Percentiles rank a stretch among this genome's conserved stretches.
Conservation (phyloP, 37 sponge, comb jelly and placozoan species). For the Spongilla lacustris region DNA sequence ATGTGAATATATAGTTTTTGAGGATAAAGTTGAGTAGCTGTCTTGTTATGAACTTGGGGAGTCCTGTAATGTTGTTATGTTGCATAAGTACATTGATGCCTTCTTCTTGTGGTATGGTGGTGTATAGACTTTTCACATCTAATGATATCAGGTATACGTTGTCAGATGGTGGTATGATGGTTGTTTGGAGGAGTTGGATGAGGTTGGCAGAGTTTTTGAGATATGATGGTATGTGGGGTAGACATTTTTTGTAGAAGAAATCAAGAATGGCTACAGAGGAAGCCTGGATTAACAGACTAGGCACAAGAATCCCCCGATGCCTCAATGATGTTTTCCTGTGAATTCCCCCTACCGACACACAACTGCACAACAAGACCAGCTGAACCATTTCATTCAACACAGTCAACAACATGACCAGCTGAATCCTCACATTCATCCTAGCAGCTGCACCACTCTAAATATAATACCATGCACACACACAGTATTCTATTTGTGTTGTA, state of each 20-base stretch:
- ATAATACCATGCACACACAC: no score
- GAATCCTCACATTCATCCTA: no score
- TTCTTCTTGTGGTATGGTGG: slow-evolving; percentile 3
- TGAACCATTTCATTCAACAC: no score
- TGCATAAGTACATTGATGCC: neutral
- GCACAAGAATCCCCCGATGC: no score
- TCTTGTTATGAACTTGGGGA: neutral
- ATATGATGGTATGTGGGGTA: neutral
- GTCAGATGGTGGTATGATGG: neutral
- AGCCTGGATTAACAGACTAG: no score
- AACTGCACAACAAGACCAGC: no score
- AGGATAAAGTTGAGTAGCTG: neutral
- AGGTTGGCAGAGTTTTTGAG: neutral
- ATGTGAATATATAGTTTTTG: neutral
- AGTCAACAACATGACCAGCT: no score
- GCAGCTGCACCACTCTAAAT: no score
- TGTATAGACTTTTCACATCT: neutral
- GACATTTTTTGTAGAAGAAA: neutral
- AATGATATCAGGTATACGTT: neutral
- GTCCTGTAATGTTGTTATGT: neutral
- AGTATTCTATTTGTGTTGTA: no score
- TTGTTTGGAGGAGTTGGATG: neutral
- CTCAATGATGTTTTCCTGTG: no score
- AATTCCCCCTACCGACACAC: no score
- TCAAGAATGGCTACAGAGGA: no score